phyloP scores from a whole-genome alignment of 2,797 vertebrate genomes.

The Bradypus variegatus region DNA sequence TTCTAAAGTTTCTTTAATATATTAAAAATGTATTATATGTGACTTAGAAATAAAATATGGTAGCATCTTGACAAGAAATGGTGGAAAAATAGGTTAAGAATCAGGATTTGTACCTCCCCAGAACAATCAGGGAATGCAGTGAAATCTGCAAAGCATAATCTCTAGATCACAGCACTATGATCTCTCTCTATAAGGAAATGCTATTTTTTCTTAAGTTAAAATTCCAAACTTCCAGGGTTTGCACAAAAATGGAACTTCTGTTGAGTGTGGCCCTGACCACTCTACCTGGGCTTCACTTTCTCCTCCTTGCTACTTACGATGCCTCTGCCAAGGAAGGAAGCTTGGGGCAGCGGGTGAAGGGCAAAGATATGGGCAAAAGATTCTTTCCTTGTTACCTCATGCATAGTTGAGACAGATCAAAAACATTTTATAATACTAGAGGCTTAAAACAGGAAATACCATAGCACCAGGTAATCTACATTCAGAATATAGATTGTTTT shows the following conservation, averaged over 20 bases:
- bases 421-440: not conserved
- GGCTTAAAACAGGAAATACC: not conserved
- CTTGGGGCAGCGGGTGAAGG: not conserved
- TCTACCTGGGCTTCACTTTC: not conserved
- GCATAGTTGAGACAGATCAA: not conserved
- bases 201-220: constrained; percentile 21
- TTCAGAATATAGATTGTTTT: not conserved
- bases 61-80: constrained; percentile 2
- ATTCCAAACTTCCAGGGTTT: not conserved
- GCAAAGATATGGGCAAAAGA: not conserved
- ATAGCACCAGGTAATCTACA: not conserved
- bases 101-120: not conserved
- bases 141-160: constrained; percentile 20
- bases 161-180: not conserved
- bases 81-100: not conserved
- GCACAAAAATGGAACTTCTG: not conserved
- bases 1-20: constrained; percentile 14
- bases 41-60: not conserved
- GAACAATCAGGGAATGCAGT: not conserved
- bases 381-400: not conserved
- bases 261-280: not conserved
- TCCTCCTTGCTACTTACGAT: not conserved
- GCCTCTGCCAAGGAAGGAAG: not conserved
- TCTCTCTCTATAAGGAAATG: constrained; percentile 1
- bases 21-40: not conserved